Base-by-base conservation (phyloP, 2,888 invertebrate genomes). In the Agrilus cyanescens region DNA sequence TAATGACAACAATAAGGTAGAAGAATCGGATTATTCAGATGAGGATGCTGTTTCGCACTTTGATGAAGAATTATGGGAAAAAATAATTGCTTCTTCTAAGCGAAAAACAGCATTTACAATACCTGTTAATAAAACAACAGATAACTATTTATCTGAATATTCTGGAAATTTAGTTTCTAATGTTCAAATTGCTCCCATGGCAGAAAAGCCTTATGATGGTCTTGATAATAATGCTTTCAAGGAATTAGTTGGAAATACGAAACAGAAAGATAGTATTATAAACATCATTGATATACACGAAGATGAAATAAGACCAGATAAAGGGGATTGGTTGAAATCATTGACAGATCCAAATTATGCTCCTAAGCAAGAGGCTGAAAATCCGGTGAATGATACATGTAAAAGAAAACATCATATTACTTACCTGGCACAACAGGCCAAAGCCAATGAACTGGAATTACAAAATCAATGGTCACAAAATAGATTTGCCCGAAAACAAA, bases 361-460 rank as follows among this genome's bases (percentile, higher is more conserved):
- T 40, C 66, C 72, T 0, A 69, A 67, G 14, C 62, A 67, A 3
- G 49, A 75, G 50, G 54, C 71, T 54, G 65, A 70, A 65, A 49
- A 71, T 60, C 57, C 73, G 64, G 43, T 60, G 70, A 63, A 65
- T 54, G 58, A 59, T 12, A 67, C 75, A 59, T 60, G 72, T 65
- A 78, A 80, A 52, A 75, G 83, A 52, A 95, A 95, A 65, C 94
- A 96, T 73, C 95, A 96, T 71, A 95, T 96, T 54, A 95, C 94
- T 1, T 95, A 93, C 65, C 73, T 96, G 52, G 95, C 94, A 15
- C 83, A 84, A 63, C 80, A 80, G 78, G 96, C 95, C 3, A 94
- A 95, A 65, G 91, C 90, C 47, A 86, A 93, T 67, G 95, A 96
- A 65, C 75, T 88, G 46, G 93, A 94, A 59, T 66, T 96, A 39